Evolutionary conservation across 2,113 vertebrate genomes (phyloP).

Genomic region (Amphiprion ocellaris): DNA sequence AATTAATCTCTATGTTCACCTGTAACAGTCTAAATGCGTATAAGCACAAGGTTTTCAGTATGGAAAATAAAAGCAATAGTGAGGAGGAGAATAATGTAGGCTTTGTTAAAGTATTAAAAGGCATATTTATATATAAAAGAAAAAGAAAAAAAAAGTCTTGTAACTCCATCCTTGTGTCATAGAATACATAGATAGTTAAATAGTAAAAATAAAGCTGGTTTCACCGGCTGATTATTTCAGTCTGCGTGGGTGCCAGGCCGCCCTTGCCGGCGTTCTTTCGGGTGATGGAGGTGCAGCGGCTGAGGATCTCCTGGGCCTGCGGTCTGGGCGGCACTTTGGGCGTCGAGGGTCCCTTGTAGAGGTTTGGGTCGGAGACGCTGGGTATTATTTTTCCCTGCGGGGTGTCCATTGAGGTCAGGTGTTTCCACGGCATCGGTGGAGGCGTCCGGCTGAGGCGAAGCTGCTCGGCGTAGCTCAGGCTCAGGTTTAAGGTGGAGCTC

Average conservation of each 20-base stretch:
- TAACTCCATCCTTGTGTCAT: too few species aligned
- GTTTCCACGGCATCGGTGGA: accelerated
- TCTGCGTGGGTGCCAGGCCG: background rate
- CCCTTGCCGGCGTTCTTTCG: constrained; percentile 73
- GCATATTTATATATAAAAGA: too few species aligned
- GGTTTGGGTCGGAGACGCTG: constrained; percentile 57
- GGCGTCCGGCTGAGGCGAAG: constrained; percentile 38
- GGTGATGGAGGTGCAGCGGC: constrained; percentile 88
- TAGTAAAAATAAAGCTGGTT: background rate
- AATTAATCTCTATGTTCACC: background rate
- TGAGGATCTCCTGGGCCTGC: constrained; percentile 81
- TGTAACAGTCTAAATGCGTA: constrained; percentile 52
- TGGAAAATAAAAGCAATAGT: constrained; percentile 65
- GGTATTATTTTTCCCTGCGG: constrained; percentile 2
- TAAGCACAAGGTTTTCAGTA: constrained; percentile 69
- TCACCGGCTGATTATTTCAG: constrained; percentile 43
- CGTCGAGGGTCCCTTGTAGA: constrained; percentile 12
- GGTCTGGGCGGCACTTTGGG: constrained; percentile 88
- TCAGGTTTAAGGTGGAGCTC: constrained; percentile 43
- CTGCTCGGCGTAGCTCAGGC: background rate
- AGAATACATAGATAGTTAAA: too few species aligned
- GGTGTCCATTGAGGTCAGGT: constrained; percentile 56
- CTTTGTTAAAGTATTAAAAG: too few species aligned
- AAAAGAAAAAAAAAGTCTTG: too few species aligned
- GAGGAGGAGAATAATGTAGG: background rate